These are phyloP conservation scores for Microcaecilia unicolor DNA, from an alignment of 2,797 vertebrate species.

Conservation along the genomic window DNA sequence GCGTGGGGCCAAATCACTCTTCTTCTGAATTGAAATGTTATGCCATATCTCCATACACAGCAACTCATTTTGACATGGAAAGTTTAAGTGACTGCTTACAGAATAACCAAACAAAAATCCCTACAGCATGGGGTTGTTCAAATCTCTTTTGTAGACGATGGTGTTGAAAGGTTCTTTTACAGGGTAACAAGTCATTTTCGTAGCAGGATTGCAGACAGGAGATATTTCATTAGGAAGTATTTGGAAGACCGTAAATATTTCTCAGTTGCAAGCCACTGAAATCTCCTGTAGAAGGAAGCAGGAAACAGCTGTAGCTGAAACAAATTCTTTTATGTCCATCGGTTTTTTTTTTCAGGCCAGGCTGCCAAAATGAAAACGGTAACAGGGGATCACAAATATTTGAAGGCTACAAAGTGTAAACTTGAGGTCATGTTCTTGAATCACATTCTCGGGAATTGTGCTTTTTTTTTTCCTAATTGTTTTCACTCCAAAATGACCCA, in stretches of 20 bases:
- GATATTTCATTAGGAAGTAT: conserved; percentile 44
- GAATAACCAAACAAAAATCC: too few species aligned
- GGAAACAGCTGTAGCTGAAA: conserved; percentile 52
- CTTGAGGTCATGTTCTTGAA: conserved; percentile 7
- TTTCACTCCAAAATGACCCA: neutral
- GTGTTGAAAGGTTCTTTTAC: conserved; percentile 32
- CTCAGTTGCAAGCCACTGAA: conserved; percentile 45
- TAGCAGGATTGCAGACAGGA: conserved; percentile 29
- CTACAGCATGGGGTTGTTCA: conserved; percentile 13
- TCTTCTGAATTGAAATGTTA: too few species aligned
- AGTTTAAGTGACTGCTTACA: conserved; percentile 22
- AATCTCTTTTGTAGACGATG: conserved; percentile 36
- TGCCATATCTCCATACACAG: too few species aligned
- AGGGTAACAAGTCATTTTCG: conserved; percentile 35
- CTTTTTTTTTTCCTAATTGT: conserved; percentile 1
- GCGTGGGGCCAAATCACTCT: too few species aligned
- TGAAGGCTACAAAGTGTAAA: conserved; percentile 27
- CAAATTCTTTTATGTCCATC: conserved; percentile 31
- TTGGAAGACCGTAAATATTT: conserved; percentile 22
- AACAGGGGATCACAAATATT: conserved; percentile 17
- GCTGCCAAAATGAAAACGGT: conserved; percentile 29
- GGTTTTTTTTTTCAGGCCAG: conserved; percentile 14
- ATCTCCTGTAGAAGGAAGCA: conserved; percentile 46
- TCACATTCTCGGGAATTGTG: neutral
- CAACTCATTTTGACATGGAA: conserved; percentile 28